Evolutionary conservation across 2,888 invertebrate genomes (phyloP).

Genomic region (Pelosia muscerda): DNA sequence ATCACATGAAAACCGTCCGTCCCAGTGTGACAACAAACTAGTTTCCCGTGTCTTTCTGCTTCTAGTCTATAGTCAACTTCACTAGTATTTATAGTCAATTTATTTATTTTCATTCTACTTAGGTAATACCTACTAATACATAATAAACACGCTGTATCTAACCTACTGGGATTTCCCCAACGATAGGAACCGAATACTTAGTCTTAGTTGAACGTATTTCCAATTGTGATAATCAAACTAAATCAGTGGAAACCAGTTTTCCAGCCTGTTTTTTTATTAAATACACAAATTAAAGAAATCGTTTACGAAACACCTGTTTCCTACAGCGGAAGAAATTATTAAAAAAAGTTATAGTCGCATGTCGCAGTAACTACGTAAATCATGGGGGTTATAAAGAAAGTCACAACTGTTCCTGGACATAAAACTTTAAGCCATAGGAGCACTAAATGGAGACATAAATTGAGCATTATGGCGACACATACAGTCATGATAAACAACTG

Average conservation of each 20-base stretch:
- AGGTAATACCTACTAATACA: too few relatives aligned
- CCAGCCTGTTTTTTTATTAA: neutral
- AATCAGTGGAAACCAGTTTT: neutral
- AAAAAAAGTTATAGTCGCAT: neutral
- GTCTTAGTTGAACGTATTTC: neutral
- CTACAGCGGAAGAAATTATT: conserved; percentile 5
- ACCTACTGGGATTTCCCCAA: neutral
- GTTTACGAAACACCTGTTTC: neutral
- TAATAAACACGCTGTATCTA: too few relatives aligned
- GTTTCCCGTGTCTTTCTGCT: neutral
- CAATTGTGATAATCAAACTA: neutral
- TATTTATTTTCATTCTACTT: neutral
- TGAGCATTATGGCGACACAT: conserved; percentile 35
- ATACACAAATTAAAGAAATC: neutral
- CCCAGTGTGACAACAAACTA: neutral
- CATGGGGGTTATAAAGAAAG: conserved; percentile 21
- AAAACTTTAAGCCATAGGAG: conserved; percentile 48
- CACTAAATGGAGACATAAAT: conserved; percentile 60
- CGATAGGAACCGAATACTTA: neutral
- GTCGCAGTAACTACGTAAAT: conserved; percentile 15
- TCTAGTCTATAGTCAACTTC: neutral
- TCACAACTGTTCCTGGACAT: conserved; percentile 38
- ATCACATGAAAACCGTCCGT: neutral
- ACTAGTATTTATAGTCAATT: neutral
- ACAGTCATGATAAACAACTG: conserved; percentile 47